These are phyloP conservation scores for Rafetus swinhoei DNA, from an alignment of 2,113 vertebrate species.

Conservation along the genomic window DNA sequence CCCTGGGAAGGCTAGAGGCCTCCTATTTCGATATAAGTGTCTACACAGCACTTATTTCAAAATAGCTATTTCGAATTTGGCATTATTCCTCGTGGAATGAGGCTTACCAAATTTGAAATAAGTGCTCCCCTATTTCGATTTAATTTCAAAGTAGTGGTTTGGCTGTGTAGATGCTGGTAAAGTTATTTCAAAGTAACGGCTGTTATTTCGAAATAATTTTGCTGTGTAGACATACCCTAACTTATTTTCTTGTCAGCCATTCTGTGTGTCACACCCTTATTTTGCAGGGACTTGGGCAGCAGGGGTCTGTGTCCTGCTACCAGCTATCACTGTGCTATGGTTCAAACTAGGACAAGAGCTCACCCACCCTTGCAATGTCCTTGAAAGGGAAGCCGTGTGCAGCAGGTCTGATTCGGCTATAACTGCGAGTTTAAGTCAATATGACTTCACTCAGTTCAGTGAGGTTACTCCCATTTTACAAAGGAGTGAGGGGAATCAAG, in stretches of 20 bases:
- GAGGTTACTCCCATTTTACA: background rate
- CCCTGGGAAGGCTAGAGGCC: no score
- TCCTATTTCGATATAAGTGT: no score
- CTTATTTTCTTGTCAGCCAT: background rate
- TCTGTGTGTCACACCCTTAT: background rate
- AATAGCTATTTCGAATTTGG: no score
- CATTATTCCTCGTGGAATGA: no score
- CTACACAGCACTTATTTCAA: no score
- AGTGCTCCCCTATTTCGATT: no score
- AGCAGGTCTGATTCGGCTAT: background rate
- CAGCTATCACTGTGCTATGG: background rate
- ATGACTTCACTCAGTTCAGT: accelerated
- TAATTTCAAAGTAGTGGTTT: no score
- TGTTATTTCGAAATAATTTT: no score
- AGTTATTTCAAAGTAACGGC: no score
- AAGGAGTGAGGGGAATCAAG: background rate
- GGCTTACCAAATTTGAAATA: no score
- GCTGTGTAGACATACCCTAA: no score
- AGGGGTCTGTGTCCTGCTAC: background rate
- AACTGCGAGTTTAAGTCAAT: background rate
- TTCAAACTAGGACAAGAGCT: background rate
- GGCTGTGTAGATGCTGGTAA: no score
- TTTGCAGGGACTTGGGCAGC: background rate
- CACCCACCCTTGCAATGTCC: background rate
- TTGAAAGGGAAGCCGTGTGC: background rate